These are phyloP conservation scores for Peromyscus attwateri DNA, from an alignment of 2,797 vertebrate genomes.

Conservation along the genomic window DNA sequence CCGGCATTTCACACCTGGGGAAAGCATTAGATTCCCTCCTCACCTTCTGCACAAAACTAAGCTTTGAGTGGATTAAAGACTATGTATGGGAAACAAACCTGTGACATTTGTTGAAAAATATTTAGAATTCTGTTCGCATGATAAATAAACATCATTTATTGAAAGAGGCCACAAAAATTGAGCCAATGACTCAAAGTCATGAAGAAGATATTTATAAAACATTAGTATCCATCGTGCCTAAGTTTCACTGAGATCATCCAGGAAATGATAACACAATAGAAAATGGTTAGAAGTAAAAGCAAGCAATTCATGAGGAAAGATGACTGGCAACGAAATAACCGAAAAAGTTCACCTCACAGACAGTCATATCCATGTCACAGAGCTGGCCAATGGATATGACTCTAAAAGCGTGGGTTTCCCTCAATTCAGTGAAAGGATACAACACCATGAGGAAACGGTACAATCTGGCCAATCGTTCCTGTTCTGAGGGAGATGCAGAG, in stretches of 20 bases:
- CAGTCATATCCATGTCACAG: not conserved
- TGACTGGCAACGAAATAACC: not conserved
- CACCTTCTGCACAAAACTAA: slow-evolving; percentile 26
- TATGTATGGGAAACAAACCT: slow-evolving; percentile 12
- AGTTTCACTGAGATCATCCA: not conserved
- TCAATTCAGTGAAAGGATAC: not conserved
- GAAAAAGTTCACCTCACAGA: slow-evolving; percentile 3
- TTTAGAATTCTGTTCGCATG: slow-evolving; percentile 37
- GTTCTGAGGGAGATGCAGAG: not conserved
- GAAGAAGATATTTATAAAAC: not conserved
- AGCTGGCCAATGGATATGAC: not conserved
- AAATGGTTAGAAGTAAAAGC: not conserved
- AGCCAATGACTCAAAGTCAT: not conserved
- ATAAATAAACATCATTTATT: slow-evolving; percentile 8
- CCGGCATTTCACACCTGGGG: not conserved
- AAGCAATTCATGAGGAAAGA: slow-evolving; percentile 32
- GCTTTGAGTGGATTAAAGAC: not conserved
- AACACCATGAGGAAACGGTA: not conserved
- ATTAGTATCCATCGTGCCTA: not conserved
- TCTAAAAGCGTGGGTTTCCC: not conserved
- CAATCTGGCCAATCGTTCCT: not conserved
- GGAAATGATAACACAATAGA: not conserved
- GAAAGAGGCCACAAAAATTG: not conserved
- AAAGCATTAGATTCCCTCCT: not conserved
- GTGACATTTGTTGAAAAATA: slow-evolving; percentile 31